phyloP scores from a whole-genome alignment of 2,797 vertebrate species.

The Anguilla megastoma region DNA sequence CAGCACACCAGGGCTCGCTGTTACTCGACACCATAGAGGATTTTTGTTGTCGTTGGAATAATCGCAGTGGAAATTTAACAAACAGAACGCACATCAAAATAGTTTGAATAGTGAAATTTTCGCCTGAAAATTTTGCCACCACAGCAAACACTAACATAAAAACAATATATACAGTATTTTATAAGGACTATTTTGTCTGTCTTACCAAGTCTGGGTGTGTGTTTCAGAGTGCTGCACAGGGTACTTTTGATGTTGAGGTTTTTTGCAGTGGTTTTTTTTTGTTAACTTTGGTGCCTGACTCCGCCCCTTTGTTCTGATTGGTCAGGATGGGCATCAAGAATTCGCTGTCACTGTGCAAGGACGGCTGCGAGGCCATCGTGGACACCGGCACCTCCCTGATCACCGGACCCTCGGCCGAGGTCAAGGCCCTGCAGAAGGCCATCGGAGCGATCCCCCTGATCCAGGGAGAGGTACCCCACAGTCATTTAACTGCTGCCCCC shows the following conservation, averaged over 20 bases:
- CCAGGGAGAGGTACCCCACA: background rate
- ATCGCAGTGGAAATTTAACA: too few relatives aligned
- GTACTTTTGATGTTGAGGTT: background rate
- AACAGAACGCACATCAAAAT: too few relatives aligned
- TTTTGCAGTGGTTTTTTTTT: background rate
- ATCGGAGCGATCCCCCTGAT: conserved; percentile 89
- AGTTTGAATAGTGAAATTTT: too few relatives aligned
- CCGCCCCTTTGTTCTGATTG: background rate
- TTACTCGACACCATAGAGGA: background rate
- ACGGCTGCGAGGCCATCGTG: conserved; percentile 90
- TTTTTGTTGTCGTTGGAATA: background rate
- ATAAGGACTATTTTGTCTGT: too few relatives aligned
- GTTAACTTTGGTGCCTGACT: background rate
- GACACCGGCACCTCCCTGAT: conserved; percentile 95
- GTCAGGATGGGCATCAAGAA: conserved; percentile 75
- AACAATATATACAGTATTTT: too few relatives aligned
- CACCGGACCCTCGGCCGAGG: conserved; percentile 80
- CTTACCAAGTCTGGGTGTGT: too few relatives aligned
- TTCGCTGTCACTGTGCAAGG: conserved; percentile 75
- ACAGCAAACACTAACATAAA: too few relatives aligned
- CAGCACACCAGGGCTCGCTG: background rate
- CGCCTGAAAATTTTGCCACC: too few relatives aligned
- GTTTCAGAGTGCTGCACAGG: too few relatives aligned
- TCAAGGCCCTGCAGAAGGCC: conserved; percentile 83
- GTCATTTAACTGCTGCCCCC: too few relatives aligned